phyloP scores from a whole-genome alignment of 1,140 invertebrate species.

The Pogonomyrmex barbatus region DNA sequence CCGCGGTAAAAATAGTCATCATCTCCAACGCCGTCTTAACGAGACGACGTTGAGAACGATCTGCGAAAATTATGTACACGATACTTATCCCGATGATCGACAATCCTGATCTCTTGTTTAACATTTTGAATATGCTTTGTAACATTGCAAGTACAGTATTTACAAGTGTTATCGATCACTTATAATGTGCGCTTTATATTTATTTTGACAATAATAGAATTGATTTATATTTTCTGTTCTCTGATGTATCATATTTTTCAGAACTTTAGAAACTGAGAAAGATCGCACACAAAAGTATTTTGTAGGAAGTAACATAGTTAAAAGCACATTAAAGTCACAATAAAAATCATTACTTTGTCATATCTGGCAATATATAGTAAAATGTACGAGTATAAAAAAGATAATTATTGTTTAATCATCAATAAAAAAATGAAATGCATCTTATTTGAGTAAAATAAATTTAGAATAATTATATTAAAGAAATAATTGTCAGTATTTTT shows the following conservation, averaged over 20 bases:
- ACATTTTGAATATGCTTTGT: neutral
- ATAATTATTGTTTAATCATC: neutral
- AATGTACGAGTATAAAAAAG: neutral
- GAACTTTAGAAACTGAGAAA: neutral
- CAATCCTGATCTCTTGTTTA: conserved; percentile 19
- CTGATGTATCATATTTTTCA: neutral
- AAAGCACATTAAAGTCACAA: neutral
- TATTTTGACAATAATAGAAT: neutral
- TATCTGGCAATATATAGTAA: neutral
- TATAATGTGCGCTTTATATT: neutral
- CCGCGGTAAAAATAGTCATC: conserved; percentile 66
- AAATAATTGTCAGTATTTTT: neutral
- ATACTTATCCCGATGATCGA: conserved; percentile 39
- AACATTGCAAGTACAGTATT: neutral
- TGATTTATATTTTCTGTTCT: neutral
- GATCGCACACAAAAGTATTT: neutral
- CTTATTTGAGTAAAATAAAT: neutral
- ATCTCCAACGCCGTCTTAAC: neutral
- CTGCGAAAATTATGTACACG: neutral
- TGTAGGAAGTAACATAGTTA: neutral
- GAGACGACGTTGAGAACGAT: neutral
- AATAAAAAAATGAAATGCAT: neutral
- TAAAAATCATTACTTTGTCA: neutral
- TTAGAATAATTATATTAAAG: conserved; percentile 1
- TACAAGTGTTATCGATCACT: neutral